These are phyloP conservation scores for Hycleus cichorii DNA, from an alignment of 1,140 invertebrate species.

Conservation along the genomic window DNA sequence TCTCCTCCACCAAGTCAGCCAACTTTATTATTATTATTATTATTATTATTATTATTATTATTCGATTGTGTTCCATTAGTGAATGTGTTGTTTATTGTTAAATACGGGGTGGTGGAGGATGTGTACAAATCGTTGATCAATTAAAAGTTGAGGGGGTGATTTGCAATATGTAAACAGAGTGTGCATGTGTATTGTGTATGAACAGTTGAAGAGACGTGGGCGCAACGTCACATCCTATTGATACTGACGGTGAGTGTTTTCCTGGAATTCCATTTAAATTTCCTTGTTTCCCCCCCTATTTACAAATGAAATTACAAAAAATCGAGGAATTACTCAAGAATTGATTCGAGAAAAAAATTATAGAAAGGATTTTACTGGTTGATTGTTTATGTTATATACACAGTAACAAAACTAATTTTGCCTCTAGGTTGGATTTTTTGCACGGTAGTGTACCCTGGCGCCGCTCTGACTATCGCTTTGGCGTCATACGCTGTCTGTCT, in stretches of 20 bases:
- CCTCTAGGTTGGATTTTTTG: slow-evolving; percentile 27
- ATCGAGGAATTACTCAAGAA: too few species aligned
- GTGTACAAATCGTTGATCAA: too few species aligned
- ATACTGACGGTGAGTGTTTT: slow-evolving; percentile 5
- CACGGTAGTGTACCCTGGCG: slow-evolving; percentile 41
- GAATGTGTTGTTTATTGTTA: too few species aligned
- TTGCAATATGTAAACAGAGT: background rate
- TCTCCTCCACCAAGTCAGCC: too few species aligned
- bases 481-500: slow-evolving; percentile 42
- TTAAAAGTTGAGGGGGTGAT: too few species aligned
- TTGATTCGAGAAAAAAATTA: slow-evolving; percentile 5
- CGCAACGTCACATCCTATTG: slow-evolving; percentile 2
- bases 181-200: background rate
- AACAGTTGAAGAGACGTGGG: slow-evolving; percentile 10
- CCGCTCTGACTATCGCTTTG: slow-evolving; percentile 40
- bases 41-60: too few species aligned
- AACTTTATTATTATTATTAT: too few species aligned
- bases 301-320: too few species aligned
- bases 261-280: background rate
- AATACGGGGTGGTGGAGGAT: too few species aligned
- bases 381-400: too few species aligned
- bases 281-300: background rate
- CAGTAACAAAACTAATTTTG: background rate
- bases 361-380: background rate
- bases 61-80: too few species aligned